Conservation (phyloP, 2,888 invertebrate genomes). For the Coelopa pilipes region DNA sequence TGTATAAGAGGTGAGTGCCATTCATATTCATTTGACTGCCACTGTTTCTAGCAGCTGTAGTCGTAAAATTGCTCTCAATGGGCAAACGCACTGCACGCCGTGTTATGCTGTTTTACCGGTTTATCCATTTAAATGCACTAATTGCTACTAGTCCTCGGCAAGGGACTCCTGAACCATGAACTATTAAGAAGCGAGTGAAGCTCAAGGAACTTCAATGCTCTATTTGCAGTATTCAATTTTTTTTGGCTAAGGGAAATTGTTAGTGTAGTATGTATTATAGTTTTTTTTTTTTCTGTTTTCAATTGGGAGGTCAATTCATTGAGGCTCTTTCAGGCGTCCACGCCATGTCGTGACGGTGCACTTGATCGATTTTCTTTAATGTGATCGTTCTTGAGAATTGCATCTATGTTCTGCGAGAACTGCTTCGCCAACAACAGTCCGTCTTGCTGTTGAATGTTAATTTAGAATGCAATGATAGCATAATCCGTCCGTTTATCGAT, state of each 20-base stretch:
- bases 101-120: no score
- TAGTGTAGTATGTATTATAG: not conserved
- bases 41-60: not conserved
- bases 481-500: conserved; percentile 31
- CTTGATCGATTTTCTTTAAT: conserved; percentile 24
- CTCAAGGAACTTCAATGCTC: no score
- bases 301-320: no score
- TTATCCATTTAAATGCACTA: no score
- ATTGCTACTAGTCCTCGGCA: no score
- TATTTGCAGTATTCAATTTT: not conserved
- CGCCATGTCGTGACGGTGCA: not conserved
- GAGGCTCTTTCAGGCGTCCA: no score
- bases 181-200: no score
- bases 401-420: conserved; percentile 8
- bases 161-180: no score
- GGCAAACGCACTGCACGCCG: not conserved
- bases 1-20: conserved; percentile 28
- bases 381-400: conserved; percentile 29
- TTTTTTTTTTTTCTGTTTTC: no score
- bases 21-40: not conserved
- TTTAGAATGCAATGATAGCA: conserved; percentile 15
- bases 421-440: not conserved
- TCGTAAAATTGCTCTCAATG: no score
- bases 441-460: not conserved
- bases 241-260: not conserved